Evolutionary conservation across 2,888 invertebrate species (phyloP), one percentile per base, ranked within the genome.

Genomic region (Aricia artaxerxes): DNA sequence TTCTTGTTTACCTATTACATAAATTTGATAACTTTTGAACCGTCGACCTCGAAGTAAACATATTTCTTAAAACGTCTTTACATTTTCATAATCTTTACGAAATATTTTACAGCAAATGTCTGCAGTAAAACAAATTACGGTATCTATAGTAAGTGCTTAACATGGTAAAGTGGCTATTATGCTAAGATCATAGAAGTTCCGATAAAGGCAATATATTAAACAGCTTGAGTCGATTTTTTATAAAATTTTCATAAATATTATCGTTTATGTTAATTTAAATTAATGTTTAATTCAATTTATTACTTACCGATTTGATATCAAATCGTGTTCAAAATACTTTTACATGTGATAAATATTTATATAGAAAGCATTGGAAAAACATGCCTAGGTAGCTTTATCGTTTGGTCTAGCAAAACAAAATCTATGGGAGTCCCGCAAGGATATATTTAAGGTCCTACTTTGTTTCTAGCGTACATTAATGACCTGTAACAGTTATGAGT

Each of bases 61-160:
- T 5, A 38, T 69, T 64, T 69, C 35, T 69, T 64, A 64, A 64
- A 61, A 31, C 61, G 16, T 60, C 60, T 24, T n/a, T 24, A 24
- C 61, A 24, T 24, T 61, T 61, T 61, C 61, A 24, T 61, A 61
- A 61, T 64, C 3, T 38, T 69, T 69, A 69, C 69, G 69, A 69
- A 69, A 35, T 35, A 35, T 13, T 11, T 13, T 31, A 64, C 4
- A 64, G 9, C 24, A 35, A 35, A 35, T 69, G 16, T 69, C 1
- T 11, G 73, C 31, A 44, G 49, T 75, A 44, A 75, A 75, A 75
- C 44, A 49, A 75, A 75, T 49, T 44, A 44, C 9, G 73, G 9
- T 44, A 73, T 73, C 73, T 73, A n/a, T 73, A 40, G 40, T 61
- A 24, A 38, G 73, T 73, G 5, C n/a, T 38, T 44, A 44, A n/a